phyloP scores from a whole-genome alignment of 2,113 vertebrate genomes.

The Forbesichthys papilliferus region DNA sequence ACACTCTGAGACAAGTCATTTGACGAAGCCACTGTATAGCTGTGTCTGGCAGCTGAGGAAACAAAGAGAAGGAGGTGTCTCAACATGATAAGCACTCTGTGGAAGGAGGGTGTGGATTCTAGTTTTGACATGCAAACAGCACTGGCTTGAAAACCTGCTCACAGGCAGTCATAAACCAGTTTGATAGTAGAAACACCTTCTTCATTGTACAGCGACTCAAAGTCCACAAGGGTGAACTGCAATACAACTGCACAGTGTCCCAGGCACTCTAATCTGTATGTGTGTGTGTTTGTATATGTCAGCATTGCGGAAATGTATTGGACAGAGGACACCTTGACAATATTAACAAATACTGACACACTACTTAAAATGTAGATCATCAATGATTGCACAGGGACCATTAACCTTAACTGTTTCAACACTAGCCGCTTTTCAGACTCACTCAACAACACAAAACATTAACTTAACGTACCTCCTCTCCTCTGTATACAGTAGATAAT shows the following conservation, averaged over 20 bases:
- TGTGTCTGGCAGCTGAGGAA: conserved; percentile 30
- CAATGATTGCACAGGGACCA: too few relatives aligned
- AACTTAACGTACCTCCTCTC: too few relatives aligned
- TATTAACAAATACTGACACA: too few relatives aligned
- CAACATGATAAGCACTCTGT: conserved; percentile 66
- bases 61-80: conserved; percentile 69
- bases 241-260: too few relatives aligned
- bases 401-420: too few relatives aligned
- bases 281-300: neutral
- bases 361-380: too few relatives aligned
- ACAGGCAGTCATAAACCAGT: conserved; percentile 79
- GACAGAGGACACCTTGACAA: too few relatives aligned
- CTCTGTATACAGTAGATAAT: too few relatives aligned
- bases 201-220: conserved; percentile 33
- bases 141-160: conserved; percentile 63
- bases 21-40: conserved; percentile 6
- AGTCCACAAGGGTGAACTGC: conserved; percentile 38
- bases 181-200: conserved; percentile 74
- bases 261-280: neutral
- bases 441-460: too few relatives aligned
- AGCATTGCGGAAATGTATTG: neutral
- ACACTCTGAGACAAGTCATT: conserved; percentile 9
- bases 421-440: too few relatives aligned
- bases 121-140: conserved; percentile 82
- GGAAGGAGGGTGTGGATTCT: conserved; percentile 80